Evolutionary conservation across 2,888 invertebrate species (phyloP).

Genomic region (Sericinus montela): DNA sequence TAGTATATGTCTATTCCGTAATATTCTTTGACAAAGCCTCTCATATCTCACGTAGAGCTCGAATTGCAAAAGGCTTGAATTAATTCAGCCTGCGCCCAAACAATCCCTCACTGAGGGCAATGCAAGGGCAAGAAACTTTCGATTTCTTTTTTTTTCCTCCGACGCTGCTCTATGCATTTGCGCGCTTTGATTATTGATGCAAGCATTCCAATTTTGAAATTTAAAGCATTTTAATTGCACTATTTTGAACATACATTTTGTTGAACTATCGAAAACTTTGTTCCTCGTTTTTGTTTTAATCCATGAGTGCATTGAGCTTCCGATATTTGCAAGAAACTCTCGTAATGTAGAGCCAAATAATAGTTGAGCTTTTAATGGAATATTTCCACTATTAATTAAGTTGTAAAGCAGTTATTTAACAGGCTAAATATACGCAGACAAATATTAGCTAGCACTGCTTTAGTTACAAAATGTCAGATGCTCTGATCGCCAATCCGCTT

Average conservation of each 20-base stretch:
- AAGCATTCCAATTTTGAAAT: background rate
- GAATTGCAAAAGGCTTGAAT: constrained; percentile 37
- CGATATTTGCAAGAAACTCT: background rate
- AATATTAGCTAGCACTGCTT: too few species aligned
- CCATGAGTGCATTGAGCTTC: background rate
- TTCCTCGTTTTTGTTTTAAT: background rate
- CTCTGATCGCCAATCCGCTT: too few species aligned
- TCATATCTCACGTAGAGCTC: constrained; percentile 38
- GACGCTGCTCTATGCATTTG: constrained; percentile 15
- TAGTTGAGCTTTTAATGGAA: too few species aligned
- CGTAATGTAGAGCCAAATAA: too few species aligned
- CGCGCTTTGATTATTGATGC: constrained; percentile 12
- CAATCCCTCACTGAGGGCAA: constrained; percentile 32
- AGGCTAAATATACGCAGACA: too few species aligned
- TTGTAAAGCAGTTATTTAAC: too few species aligned
- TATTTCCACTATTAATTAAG: too few species aligned
- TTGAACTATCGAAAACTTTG: background rate
- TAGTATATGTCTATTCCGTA: background rate
- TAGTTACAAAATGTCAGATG: too few species aligned
- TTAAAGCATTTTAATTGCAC: background rate
- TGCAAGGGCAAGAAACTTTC: constrained; percentile 31
- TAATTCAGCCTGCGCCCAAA: constrained; percentile 32
- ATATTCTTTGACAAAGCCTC: constrained; percentile 29
- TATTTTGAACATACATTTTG: background rate
- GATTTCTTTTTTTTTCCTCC: constrained; percentile 23